Base-by-base conservation (phyloP, 1,140 invertebrate genomes). In the Dendroctonus valens region DNA sequence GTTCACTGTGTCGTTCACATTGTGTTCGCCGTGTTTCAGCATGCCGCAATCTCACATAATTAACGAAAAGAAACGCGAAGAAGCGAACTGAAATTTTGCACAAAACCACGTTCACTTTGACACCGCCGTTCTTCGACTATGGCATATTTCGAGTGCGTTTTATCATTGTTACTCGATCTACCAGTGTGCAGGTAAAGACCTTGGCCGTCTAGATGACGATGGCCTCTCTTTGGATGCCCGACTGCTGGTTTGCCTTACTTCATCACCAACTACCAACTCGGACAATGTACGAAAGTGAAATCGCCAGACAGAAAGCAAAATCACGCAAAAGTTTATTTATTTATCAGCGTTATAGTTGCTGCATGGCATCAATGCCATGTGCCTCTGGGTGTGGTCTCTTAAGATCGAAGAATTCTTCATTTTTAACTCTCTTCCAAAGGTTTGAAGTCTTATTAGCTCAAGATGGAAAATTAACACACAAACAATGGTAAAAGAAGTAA, bases 111-210 rank as follows among this genome's bases (percentile, higher is more conserved):
- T 51, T 61, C 38, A 52, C 49, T 61, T 61, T 40, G 59, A 51
- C 49, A 52, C 42, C 12, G 60, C 9, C 50, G 37, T 5, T 12
- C 6, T 58, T 44, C 44, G 5, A 38, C 48, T 54, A 63, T 41
- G 50, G 51, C 41, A 63, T 60, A 40, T 15, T 46, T 37, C 26
- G 60, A 54, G 50, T 48, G 39, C 49, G 50, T 61, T 61, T 61
- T 41, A 15, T n/a, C 49, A 52, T 60, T 8, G 59, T 61, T 61
- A 41, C n/a, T 51, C 9, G 38, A 41, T 61, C 14, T 61, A 61
- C 59, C 59, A n/a, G 42, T 49, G 52, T 15, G 41, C 62, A 64
- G 62, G 62, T 64, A 64, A 55, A 64, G 49, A 40, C 62, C 62
- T 64, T 64, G 62, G 62, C 49, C 62, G 59, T 51, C 58, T 59